Base-by-base conservation (phyloP, 2,888 invertebrate genomes). In the Microplitis manilae region DNA sequence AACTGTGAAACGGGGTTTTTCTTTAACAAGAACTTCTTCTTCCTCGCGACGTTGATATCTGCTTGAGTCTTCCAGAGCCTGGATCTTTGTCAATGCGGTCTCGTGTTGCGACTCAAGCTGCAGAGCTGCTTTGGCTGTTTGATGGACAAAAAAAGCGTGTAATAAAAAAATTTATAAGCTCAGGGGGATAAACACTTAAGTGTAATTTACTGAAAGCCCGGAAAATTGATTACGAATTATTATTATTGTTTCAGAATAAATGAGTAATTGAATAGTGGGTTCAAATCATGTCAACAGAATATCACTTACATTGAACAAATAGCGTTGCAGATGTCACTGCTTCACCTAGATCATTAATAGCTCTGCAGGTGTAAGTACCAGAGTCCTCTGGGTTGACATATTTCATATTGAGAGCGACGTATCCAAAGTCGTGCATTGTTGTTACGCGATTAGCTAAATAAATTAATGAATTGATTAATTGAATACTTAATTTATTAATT, bases 371-470 rank as follows among this genome's bases (percentile, higher is more conserved):
- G 90, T 98, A 98, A 61, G 97, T 97, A 68, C 98, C 98, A 1
- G 97, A 97, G 91, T 99, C 99, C 90, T 97, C 97, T 30, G 98
- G 97, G 87, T 96, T 96, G 0, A 96, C 96, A 85, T 97, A 97
- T 88, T 97, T 97, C 95, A 97, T 96, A 85, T 97, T 97, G 17
- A 97, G 91, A 61, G 98, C 97, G 39, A 98, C 98, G 89, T 98
- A 98, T 70, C 99, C 99, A 89, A 99, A 98, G 90, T 99, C 99
- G 88, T 98, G 97, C 95, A 98, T 97, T 8, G 98, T 97, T 65
- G 96, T 96, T 41, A 96, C 92, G 79, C 97, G 95, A 88, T 97
- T 97, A n/a, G 96, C 95, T 95, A 83, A 30, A 13, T 61, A 75
- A 73, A 9, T 76, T 20, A 73, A 62, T 40, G 17, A 20, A 60